phyloP scores from a whole-genome alignment of 2,888 invertebrate species.

The Malthinus seriepunctatus region DNA sequence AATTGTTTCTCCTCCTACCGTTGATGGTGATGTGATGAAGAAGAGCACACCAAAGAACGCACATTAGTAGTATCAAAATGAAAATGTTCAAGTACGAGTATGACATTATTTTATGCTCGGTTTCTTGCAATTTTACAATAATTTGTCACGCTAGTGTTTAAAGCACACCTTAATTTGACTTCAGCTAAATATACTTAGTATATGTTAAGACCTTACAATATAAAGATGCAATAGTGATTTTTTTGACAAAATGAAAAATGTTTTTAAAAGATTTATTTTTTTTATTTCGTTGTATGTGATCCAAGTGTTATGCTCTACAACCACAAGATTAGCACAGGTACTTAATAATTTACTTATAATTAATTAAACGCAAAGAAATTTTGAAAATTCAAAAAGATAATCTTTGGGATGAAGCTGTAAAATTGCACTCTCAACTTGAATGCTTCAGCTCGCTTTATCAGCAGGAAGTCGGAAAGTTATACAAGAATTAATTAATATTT shows the following conservation, averaged over 20 bases:
- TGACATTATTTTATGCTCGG: slow-evolving; percentile 47
- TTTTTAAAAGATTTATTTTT: slow-evolving; percentile 7
- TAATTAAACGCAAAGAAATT: too few species aligned
- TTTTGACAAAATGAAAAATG: slow-evolving; percentile 20
- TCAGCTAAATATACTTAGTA: slow-evolving; percentile 36
- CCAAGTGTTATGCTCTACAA: slow-evolving; percentile 4
- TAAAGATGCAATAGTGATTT: slow-evolving; percentile 20
- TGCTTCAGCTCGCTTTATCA: too few species aligned
- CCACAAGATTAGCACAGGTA: slow-evolving; percentile 1
- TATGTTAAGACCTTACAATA: slow-evolving; percentile 27
- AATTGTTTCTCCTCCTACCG: slow-evolving; percentile 12
- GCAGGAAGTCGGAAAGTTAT: too few species aligned
- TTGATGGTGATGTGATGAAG: not conserved
- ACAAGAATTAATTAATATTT: too few species aligned
- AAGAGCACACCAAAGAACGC: not conserved
- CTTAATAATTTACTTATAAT: not conserved
- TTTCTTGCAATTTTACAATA: slow-evolving; percentile 47
- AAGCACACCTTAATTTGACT: slow-evolving; percentile 45
- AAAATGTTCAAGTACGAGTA: slow-evolving; percentile 12
- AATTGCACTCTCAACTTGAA: too few species aligned
- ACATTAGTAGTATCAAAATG: not conserved
- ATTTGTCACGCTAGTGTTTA: slow-evolving; percentile 53
- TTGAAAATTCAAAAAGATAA: too few species aligned
- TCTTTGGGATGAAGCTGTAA: too few species aligned
- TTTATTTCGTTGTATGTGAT: not conserved